A percentile compares a stretch with the other conserved stretches of the same genome.
Evolutionary conservation across 2,113 vertebrate species (phyloP).

Genomic region (Psilopogon haemacephalus): DNA sequence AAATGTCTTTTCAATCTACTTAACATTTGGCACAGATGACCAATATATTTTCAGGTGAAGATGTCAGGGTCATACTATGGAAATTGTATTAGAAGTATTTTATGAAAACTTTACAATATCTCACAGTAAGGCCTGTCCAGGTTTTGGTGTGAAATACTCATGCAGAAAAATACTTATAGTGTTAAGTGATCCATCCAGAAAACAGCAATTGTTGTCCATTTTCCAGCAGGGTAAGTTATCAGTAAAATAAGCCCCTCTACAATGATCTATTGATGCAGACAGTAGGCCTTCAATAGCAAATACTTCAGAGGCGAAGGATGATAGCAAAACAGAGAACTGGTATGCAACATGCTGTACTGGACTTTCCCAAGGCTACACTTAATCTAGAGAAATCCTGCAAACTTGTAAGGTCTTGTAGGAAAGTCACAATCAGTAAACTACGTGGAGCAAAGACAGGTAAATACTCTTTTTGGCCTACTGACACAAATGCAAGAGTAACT

Average conservation of each 20-base stretch:
- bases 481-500: neutral
- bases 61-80: neutral
- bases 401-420: neutral
- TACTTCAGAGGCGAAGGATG: neutral
- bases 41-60: neutral
- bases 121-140: neutral
- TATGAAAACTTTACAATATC: neutral
- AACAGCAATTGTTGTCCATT: neutral
- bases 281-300: neutral
- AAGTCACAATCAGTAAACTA: neutral
- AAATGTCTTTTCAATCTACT: neutral
- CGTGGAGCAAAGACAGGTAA: neutral
- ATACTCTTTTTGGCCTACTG: neutral
- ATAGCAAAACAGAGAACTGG: neutral
- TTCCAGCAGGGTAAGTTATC: neutral
- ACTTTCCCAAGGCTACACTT: neutral
- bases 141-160: conserved; percentile 17
- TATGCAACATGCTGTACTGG: neutral
- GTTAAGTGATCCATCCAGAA: neutral
- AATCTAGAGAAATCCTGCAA: neutral
- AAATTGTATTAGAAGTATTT: neutral
- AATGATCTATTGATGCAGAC: neutral
- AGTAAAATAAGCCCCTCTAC: neutral
- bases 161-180: neutral
- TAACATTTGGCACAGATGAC: neutral